Base-by-base conservation (phyloP, 1,140 invertebrate species). In the Drosophila eugracilis region DNA sequence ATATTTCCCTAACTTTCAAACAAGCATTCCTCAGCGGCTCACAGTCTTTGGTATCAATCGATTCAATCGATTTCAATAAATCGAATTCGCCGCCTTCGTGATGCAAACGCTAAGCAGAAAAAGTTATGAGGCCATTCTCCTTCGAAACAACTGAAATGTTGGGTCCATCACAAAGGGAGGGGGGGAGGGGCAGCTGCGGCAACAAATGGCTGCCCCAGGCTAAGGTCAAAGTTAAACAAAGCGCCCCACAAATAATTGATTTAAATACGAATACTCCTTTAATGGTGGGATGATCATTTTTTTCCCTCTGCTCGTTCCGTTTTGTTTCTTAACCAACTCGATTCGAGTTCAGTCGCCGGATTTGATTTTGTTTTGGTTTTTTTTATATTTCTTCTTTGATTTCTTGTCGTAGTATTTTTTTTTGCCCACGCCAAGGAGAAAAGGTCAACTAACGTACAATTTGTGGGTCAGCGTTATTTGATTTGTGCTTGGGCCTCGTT, bases 391-490 rank as follows among this genome's bases (percentile, higher is more conserved):
- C 30, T 28, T 24, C 9, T 63, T 3, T 2, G 14, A 39, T 60
- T 36, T 65, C 30, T 65, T 24, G 44, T 39, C 14, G 41, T 48
- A 21, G 50, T 21, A 12, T n/a, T 49, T 17, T 37, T 54, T 45
- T 49, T 67, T 62, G 52, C 57, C 53, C 41, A 74, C 72, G 71
- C 57, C 72, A 72, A 79, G 75, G 57, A 67, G 75, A 62, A 71
- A 86, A 86, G 81, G 81, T 86, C 81, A 88, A 86, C 78, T 88
- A 86, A 88, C 69, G 83, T 85, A 81, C 85, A 89, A 89, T 89
- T 89, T 89, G 85, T 89, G 77, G 85, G 85, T 89, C 85, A 89
- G 49, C 86, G 73, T 89, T 81, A 85, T 89, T 89, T 89, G 85
- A 89, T 89, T 89, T 89, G 86, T 89, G 62, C 65, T 73, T 57